phyloP scores from a whole-genome alignment of 2,888 invertebrate genomes.

The Belgica antarctica region DNA sequence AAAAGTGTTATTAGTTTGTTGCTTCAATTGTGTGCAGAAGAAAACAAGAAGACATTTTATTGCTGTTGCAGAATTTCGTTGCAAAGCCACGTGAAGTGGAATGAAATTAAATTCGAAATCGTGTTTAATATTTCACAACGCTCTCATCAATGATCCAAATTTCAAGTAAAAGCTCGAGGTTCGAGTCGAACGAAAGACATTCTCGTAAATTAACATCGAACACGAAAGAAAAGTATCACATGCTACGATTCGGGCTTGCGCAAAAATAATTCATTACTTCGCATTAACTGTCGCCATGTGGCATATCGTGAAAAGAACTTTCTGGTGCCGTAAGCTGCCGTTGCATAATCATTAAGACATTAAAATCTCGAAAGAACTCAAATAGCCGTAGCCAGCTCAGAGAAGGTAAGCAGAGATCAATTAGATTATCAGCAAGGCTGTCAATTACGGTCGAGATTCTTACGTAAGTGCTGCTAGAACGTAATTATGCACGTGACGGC shows the following conservation, averaged over 20 bases:
- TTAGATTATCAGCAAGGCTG: neutral
- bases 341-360: neutral
- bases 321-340: neutral
- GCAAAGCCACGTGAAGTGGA: neutral
- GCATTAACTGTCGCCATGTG: neutral
- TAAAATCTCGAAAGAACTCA: neutral
- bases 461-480: neutral
- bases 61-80: too few relatives aligned
- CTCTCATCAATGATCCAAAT: neutral
- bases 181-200: too few relatives aligned
- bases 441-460: neutral
- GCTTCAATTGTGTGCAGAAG: neutral
- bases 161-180: neutral
- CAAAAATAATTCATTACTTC: constrained; percentile 19
- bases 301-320: constrained; percentile 4
- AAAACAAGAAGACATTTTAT: too few relatives aligned
- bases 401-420: too few relatives aligned
- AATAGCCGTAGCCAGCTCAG: too few relatives aligned
- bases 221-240: neutral
- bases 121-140: neutral
- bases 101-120: neutral
- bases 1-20: neutral
- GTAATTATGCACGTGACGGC: neutral
- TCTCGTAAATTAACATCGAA: too few relatives aligned
- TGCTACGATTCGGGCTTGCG: constrained; percentile 18